Base-by-base conservation (phyloP, 1,140 invertebrate genomes). In the Anoplolepis gracilipes region DNA sequence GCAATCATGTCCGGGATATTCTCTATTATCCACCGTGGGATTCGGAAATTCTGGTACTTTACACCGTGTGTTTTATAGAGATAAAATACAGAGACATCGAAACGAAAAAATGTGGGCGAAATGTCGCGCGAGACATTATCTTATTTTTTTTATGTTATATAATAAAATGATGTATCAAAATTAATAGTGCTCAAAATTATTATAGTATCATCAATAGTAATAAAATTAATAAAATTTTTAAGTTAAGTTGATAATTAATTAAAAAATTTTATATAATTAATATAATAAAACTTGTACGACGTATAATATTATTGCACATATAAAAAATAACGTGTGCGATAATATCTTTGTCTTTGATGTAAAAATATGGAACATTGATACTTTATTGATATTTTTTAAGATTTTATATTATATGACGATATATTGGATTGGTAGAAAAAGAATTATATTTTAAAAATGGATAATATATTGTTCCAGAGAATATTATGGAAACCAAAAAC, bases 11-110 rank as follows among this genome's bases (percentile, higher is more conserved):
- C 76, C 70, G 13, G 39, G 57, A 79, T 49, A 55, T 30, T 22
- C 78, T 19, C 46, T 46, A 28, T 75, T 77, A 55, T 76, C 39
- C 30, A 19, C 25, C 30, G 61, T 70, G 55, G 33, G 77, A 84
- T 86, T 82, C 36, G 77, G 57, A 57, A 72, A 77, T 84, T 76
- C 25, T 78, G n/a, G 8, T 64, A 5, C 22, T 39, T 13, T 33
- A n/a, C 30, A 28, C n/a, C n/a, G n/a, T n/a, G n/a, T n/a, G 22
- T 30, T 10, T 4, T 5, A 11, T 13, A n/a, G 33, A 33, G 39
- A 42, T 11, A 62, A 11, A 11, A 75, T 49, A 75, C 61, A 10
- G 30, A 30, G 6, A 46, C 36, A 19, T 25, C n/a, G n/a, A n/a
- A n/a, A n/a, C 7, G 25, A 62, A 16, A 30, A 10, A 1, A 73